Percentiles rank a stretch among this genome's conserved stretches.
Evolutionary conservation across 2,888 invertebrate species (phyloP).

Genomic region (Sepiola atlantica): DNA sequence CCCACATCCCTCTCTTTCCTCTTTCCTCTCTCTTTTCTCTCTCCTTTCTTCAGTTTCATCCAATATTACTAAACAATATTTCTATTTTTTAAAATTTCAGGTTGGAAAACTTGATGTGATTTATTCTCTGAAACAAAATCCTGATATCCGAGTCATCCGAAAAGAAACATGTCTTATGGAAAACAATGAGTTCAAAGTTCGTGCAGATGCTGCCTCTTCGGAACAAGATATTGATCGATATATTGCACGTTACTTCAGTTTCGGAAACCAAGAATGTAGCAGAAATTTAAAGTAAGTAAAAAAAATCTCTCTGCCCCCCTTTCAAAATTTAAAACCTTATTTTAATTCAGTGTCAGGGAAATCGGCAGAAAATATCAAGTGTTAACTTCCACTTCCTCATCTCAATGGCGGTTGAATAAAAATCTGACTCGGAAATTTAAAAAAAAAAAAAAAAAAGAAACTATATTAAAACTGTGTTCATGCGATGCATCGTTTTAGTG

Average conservation of each 20-base stretch:
- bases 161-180: conserved; percentile 61
- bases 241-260: conserved; percentile 65
- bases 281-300: conserved; percentile 60
- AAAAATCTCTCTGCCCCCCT: too few relatives aligned
- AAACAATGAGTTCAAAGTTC: conserved; percentile 63
- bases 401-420: too few relatives aligned
- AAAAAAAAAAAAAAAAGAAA: too few relatives aligned
- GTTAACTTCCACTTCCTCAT: too few relatives aligned
- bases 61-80: not conserved
- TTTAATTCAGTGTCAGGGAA: too few relatives aligned
- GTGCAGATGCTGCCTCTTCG: conserved; percentile 57
- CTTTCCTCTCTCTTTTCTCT: not conserved
- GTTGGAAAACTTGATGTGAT: conserved; percentile 62
- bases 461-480: too few relatives aligned
- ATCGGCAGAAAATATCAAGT: too few relatives aligned
- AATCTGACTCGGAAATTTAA: too few relatives aligned
- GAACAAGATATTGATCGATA: conserved; percentile 63
- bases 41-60: not conserved
- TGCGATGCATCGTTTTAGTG: too few relatives aligned
- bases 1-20: not conserved
- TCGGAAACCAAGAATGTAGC: conserved; percentile 55
- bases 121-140: conserved; percentile 59
- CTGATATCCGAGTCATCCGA: conserved; percentile 54
- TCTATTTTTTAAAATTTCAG: conserved; percentile 50
- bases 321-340: too few relatives aligned